Evolutionary conservation across 2,888 invertebrate species (phyloP), one percentile per base, ranked within the genome.

Genomic region (Marasmarcha lunaedactyla): DNA sequence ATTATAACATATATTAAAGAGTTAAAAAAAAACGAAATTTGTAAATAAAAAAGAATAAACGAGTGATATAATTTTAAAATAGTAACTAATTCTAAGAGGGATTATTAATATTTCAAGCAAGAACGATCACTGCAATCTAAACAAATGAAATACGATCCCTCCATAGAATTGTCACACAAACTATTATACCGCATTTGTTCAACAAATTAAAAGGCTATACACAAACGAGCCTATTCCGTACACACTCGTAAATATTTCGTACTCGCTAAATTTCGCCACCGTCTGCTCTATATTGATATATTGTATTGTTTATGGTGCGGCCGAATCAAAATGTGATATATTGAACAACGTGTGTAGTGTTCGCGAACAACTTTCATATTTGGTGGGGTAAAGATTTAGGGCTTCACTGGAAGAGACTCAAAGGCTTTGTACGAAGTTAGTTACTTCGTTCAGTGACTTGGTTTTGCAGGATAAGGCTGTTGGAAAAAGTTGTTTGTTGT

Each of bases 301-400:
- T 83, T 77, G 81, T 83, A 79, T 81, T 83, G 81, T 83, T 83
- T 83, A 83, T 81, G 74, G 81, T 71, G 70, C 77, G 76, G 73
- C 78, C 78, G 72, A 81, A 83, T 83, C 83, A 83, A 83, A 83
- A 83, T 64, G 73, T 81, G 79, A 83, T 83, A 79, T 81, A 83
- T 79, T 69, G 74, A 65, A 63, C 70, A 62, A 61, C 70, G 68
- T 67, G 69, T 63, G 76, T 70, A 69, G 63, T 71, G 74, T 65
- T 70, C 70, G 70, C 76, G 70, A 71, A 65, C 70, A 77, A 81
- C 78, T 81, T 78, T 81, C 78, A 64, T 77, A 78, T 77, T 83
- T 71, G 74, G 78, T 63, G 68, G 77, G 70, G 62, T 76, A 64
- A 64, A 46, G 68, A 69, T 47, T 46, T 65, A 64, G 43, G 45